phyloP scores from a whole-genome alignment of 2,888 invertebrate species.

The Aspidiotus rigidus region DNA sequence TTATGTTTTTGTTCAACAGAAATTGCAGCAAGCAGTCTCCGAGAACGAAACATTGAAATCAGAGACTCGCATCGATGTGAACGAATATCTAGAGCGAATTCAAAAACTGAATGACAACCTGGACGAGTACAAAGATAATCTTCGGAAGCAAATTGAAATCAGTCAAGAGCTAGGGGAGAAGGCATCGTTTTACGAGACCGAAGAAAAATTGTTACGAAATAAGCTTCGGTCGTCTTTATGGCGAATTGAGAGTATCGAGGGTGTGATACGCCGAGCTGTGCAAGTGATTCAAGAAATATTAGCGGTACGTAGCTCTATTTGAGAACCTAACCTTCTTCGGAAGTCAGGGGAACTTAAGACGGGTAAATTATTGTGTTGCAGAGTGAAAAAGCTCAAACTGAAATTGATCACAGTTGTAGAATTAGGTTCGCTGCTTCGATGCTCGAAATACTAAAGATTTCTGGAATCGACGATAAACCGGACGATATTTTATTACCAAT shows the following conservation, averaged over 20 bases:
- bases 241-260: conserved; percentile 8
- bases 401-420: conserved; percentile 9
- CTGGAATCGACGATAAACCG: conserved; percentile 6
- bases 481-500: too few relatives aligned
- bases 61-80: neutral
- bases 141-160: conserved; percentile 5
- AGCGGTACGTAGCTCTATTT: conserved; percentile 11
- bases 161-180: conserved; percentile 12
- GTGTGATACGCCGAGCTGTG: conserved; percentile 8
- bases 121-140: conserved; percentile 9
- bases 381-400: conserved; percentile 10
- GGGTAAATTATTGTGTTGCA: neutral
- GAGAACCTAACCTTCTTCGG: neutral
- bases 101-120: conserved; percentile 12
- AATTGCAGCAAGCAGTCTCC: conserved; percentile 8
- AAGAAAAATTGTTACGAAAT: conserved; percentile 11
- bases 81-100: neutral
- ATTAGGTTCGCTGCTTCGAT: conserved; percentile 17
- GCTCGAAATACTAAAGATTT: conserved; percentile 15
- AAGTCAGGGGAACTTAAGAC: neutral
- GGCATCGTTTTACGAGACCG: neutral
- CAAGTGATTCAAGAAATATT: conserved; percentile 10
- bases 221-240: neutral
- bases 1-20: conserved; percentile 5
- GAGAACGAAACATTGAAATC: conserved; percentile 10